Conservation (phyloP, 1,140 invertebrate species). For the Chionoecetes opilio region DNA sequence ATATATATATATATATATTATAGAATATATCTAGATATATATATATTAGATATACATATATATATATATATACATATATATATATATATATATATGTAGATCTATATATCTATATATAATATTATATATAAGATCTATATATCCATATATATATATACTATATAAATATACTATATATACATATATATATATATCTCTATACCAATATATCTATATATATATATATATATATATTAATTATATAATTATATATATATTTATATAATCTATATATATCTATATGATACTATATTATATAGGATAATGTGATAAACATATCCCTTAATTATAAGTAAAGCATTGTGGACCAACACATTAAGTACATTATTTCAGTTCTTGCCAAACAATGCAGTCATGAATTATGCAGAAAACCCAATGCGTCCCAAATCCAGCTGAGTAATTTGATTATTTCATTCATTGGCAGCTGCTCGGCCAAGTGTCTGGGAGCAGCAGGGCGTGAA, state of each 20-base stretch:
- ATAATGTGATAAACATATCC: not conserved
- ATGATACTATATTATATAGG: not conserved
- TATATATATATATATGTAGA: not conserved
- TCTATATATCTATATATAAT: not conserved
- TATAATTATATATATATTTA: not conserved
- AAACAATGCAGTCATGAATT: conserved; percentile 7
- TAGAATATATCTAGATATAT: not conserved
- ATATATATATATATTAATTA: not conserved
- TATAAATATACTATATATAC: no score
- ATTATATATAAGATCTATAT: conserved; percentile 27
- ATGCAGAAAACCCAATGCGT: not conserved
- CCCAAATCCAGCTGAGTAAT: not conserved
- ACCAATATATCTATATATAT: no score
- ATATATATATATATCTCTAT: no score
- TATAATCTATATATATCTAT: no score
- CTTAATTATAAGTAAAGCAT: not conserved
- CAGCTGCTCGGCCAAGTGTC: not conserved
- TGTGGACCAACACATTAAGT: not conserved
- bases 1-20: conserved; percentile 24
- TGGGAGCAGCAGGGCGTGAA: not conserved
- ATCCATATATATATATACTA: not conserved
- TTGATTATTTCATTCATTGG: conserved; percentile 31
- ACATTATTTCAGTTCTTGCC: not conserved
- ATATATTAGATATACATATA: not conserved
- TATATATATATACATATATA: conserved; percentile 34